Evolutionary conservation across 1,140 invertebrate genomes (phyloP).

Genomic region (Papilio aristodemus): DNA sequence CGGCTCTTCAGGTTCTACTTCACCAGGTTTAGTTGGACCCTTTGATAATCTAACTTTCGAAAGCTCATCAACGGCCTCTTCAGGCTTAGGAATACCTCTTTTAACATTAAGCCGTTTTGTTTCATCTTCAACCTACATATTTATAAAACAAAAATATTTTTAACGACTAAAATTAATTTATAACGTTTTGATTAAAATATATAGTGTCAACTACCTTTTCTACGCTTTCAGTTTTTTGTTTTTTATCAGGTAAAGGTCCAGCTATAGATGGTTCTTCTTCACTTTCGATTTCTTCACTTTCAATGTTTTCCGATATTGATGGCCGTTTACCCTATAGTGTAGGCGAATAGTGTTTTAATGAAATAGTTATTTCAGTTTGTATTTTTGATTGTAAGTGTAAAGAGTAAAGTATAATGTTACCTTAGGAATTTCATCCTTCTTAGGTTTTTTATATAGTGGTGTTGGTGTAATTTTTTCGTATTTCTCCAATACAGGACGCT

Average conservation of each 20-base stretch:
- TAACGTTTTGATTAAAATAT: too few species aligned
- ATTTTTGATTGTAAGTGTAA: conserved; percentile 42
- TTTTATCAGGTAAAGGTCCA: conserved; percentile 64
- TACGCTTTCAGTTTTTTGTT: conserved; percentile 69
- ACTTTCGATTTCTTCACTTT: conserved; percentile 67
- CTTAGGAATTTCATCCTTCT: conserved; percentile 69
- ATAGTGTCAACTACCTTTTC: conserved; percentile 50
- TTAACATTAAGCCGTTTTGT: conserved; percentile 78
- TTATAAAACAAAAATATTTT: too few species aligned
- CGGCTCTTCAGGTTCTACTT: conserved; percentile 69
- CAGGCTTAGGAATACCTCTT: conserved; percentile 78
- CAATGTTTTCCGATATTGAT: conserved; percentile 66
- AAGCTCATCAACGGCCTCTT: conserved; percentile 80
- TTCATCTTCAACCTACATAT: conserved; percentile 69
- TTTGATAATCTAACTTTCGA: conserved; percentile 75
- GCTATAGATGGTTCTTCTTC: conserved; percentile 67
- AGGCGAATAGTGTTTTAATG: conserved; percentile 31
- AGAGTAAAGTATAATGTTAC: conserved; percentile 51
- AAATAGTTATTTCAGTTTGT: conserved; percentile 7
- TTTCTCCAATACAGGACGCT: conserved; percentile 81
- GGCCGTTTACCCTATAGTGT: conserved; percentile 63
- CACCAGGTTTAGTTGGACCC: conserved; percentile 72
- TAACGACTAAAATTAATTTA: too few species aligned
- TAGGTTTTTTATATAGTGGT: conserved; percentile 74
- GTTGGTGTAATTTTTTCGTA: conserved; percentile 80